Conservation (phyloP, 2,797 vertebrate genomes). For the Alosa sapidissima region DNA sequence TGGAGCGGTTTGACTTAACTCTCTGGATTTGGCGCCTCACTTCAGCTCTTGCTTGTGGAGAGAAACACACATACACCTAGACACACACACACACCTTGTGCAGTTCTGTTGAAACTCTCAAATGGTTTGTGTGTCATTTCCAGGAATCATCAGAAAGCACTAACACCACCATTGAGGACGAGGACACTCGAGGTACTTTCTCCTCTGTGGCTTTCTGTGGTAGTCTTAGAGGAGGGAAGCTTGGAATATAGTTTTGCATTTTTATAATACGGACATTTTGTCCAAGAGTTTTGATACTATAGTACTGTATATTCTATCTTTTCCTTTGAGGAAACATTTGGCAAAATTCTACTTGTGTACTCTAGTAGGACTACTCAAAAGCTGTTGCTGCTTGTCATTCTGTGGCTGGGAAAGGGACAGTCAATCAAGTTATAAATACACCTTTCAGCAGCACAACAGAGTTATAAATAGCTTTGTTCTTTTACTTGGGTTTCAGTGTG, state of each 20-base stretch:
- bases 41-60: background rate
- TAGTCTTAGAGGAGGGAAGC: background rate
- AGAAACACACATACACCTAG: background rate
- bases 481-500: background rate
- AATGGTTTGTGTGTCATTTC: constrained; percentile 65
- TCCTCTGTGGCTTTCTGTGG: background rate
- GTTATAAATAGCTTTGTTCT: constrained; percentile 16
- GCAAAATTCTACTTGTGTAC: constrained; percentile 8
- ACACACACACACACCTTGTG: background rate
- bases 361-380: background rate
- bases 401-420: constrained; percentile 24
- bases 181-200: constrained; percentile 89
- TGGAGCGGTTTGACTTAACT: background rate
- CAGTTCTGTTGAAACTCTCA: constrained; percentile 26
- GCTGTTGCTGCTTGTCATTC: constrained; percentile 29
- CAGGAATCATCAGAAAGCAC: constrained; percentile 97
- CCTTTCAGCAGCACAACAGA: constrained; percentile 22
- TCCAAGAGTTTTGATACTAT: background rate
- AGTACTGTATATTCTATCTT: background rate
- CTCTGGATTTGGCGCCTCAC: background rate
- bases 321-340: background rate
- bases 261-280: background rate
- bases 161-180: constrained; percentile 96
- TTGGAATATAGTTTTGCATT: background rate
- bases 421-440: constrained; percentile 33